Conservation (phyloP, 1,140 invertebrate species). For the Laupala kohalensis region DNA sequence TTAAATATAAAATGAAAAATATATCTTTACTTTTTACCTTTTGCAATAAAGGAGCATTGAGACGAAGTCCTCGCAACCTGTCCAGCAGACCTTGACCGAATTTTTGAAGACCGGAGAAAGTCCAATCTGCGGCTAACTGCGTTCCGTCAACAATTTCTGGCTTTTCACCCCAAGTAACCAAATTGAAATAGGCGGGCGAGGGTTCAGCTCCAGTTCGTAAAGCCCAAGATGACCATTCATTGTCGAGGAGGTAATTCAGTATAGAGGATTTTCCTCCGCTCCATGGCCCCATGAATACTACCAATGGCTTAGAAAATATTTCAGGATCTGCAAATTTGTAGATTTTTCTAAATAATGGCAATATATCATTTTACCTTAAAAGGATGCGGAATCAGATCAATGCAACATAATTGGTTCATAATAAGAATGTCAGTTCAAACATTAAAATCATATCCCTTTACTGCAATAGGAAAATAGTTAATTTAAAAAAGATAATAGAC, state of each 20-base stretch:
- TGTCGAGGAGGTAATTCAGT: constrained; percentile 81
- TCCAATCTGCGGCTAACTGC: constrained; percentile 82
- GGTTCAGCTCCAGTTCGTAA: constrained; percentile 83
- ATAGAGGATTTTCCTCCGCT: constrained; percentile 90
- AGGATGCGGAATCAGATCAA: no score
- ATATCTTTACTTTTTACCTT: no score
- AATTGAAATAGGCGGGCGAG: constrained; percentile 85
- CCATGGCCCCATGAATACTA: constrained; percentile 91
- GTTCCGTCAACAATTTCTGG: constrained; percentile 79
- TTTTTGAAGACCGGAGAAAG: constrained; percentile 84
- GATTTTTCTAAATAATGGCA: no score
- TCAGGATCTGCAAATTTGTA: constrained; percentile 74
- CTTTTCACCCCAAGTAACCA: constrained; percentile 75
- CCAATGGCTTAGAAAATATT: constrained; percentile 86
- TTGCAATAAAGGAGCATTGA: constrained; percentile 73
- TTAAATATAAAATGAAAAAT: no score
- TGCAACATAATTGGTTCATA: no score
- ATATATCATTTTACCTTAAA: no score
- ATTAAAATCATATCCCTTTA: no score
- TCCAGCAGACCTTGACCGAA: constrained; percentile 88
- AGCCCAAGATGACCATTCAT: constrained; percentile 68
- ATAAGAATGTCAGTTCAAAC: no score
- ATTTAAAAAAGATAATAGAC: no score
- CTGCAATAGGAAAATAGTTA: no score
- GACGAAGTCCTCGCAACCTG: constrained; percentile 64